Evolutionary conservation across 1,140 invertebrate species (phyloP).

Genomic region (Drosophila bocqueti): DNA sequence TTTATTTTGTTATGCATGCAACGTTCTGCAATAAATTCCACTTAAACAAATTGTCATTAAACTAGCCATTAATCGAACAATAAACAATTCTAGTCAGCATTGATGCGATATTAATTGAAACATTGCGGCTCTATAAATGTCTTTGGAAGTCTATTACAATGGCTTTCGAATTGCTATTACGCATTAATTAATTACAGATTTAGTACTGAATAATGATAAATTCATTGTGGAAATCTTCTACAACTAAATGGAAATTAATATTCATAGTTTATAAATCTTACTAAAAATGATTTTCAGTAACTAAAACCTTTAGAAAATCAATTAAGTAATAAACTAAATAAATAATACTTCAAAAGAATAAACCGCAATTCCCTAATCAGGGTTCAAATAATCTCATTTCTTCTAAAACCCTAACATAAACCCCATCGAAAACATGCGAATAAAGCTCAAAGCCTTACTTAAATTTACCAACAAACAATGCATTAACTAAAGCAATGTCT

Average conservation of each 20-base stretch:
- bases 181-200: constrained; percentile 8
- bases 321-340: background rate
- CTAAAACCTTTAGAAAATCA: background rate
- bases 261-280: background rate
- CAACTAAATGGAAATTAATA: background rate
- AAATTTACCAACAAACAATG: constrained; percentile 46
- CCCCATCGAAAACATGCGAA: constrained; percentile 1
- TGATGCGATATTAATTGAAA: constrained; percentile 40
- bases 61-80: constrained; percentile 38
- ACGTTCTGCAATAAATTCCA: constrained; percentile 42
- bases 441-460: background rate
- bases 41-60: constrained; percentile 39
- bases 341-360: background rate
- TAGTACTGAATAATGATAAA: background rate
- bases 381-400: background rate
- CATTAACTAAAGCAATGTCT: constrained; percentile 3
- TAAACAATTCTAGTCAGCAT: constrained; percentile 27
- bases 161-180: background rate
- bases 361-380: background rate
- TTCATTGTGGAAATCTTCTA: background rate
- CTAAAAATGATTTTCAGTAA: background rate
- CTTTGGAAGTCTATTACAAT: constrained; percentile 7
- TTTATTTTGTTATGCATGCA: constrained; percentile 37
- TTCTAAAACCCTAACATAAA: background rate
- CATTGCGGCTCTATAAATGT: constrained; percentile 19